phyloP scores from a whole-genome alignment of 1,140 invertebrate species.

The Drosophila persimilis region DNA sequence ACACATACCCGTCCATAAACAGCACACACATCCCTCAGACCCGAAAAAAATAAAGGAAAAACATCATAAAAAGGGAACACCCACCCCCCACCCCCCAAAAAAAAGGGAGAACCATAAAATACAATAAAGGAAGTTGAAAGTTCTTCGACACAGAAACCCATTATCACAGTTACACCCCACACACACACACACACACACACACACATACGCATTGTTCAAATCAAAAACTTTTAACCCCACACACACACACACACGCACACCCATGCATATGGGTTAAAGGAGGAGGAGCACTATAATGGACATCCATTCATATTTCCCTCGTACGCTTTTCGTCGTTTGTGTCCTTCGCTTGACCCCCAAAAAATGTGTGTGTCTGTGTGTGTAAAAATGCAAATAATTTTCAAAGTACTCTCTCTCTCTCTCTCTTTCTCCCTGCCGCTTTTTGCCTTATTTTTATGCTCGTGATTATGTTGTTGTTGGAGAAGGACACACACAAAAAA shows the following conservation, averaged over 20 bases:
- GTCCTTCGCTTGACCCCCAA: constrained; percentile 77
- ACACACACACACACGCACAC: not conserved
- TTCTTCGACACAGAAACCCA: constrained; percentile 78
- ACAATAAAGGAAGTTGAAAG: constrained; percentile 81
- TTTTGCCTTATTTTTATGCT: constrained; percentile 74
- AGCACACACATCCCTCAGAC: too few relatives aligned
- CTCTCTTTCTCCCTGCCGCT: constrained; percentile 7
- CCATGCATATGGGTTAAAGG: not conserved
- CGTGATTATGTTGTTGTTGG: constrained; percentile 73
- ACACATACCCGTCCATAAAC: not conserved
- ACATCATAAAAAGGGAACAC: constrained; percentile 21
- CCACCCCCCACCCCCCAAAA: constrained; percentile 22
- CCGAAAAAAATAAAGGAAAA: not conserved
- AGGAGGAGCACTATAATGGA: constrained; percentile 54
- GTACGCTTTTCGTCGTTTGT: constrained; percentile 21
- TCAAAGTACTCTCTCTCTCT: constrained; percentile 19
- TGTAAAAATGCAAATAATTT: constrained; percentile 81
- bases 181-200: constrained; percentile 1
- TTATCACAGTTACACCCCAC: constrained; percentile 72
- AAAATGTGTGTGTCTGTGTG: constrained; percentile 24
- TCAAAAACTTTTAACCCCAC: constrained; percentile 75
- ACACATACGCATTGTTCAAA: constrained; percentile 60
- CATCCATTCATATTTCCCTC: constrained; percentile 69
- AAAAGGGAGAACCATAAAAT: constrained; percentile 61
- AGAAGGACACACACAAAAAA: constrained; percentile 37